Percentiles rank a stretch among this genome's conserved stretches.
Conservation (phyloP, 1,140 invertebrate genomes). For the Hyles vespertilio region DNA sequence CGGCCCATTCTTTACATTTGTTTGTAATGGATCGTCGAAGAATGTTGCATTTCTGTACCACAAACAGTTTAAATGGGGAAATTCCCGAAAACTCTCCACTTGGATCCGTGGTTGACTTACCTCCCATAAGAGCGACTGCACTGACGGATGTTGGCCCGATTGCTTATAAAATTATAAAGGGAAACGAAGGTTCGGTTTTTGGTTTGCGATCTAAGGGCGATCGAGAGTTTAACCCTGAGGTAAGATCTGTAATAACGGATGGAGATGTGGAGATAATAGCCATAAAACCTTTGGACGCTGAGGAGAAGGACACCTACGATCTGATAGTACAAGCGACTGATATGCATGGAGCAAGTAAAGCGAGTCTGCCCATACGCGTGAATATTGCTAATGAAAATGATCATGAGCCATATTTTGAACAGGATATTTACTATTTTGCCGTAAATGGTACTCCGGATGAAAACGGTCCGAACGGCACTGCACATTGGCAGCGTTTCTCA, state of each 20-base stretch:
- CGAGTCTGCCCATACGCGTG: conserved; percentile 83
- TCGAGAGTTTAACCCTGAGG: conserved; percentile 72
- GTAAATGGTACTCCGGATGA: conserved; percentile 77
- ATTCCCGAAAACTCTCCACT: conserved; percentile 85
- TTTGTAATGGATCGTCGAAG: conserved; percentile 88
- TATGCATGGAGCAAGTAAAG: conserved; percentile 83
- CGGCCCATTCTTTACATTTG: conserved; percentile 87
- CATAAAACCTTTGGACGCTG: conserved; percentile 83
- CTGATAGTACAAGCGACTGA: conserved; percentile 86
- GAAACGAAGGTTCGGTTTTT: conserved; percentile 83
- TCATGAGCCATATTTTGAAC: conserved; percentile 89
- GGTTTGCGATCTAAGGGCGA: conserved; percentile 79
- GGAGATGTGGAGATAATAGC: conserved; percentile 83
- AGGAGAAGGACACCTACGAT: conserved; percentile 81
- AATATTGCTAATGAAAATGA: conserved; percentile 92
- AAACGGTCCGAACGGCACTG: conserved; percentile 72
- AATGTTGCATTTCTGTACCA: conserved; percentile 85
- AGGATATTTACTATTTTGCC: conserved; percentile 86
- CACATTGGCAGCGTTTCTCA: conserved; percentile 84
- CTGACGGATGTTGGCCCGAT: conserved; percentile 78
- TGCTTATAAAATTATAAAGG: conserved; percentile 86
- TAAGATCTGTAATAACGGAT: conserved; percentile 77
- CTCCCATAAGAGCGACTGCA: conserved; percentile 79
- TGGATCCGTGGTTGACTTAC: conserved; percentile 82
- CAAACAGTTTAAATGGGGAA: conserved; percentile 79